phyloP scores from a whole-genome alignment of 1,140 invertebrate genomes.

The Caenorhabditis latens region DNA sequence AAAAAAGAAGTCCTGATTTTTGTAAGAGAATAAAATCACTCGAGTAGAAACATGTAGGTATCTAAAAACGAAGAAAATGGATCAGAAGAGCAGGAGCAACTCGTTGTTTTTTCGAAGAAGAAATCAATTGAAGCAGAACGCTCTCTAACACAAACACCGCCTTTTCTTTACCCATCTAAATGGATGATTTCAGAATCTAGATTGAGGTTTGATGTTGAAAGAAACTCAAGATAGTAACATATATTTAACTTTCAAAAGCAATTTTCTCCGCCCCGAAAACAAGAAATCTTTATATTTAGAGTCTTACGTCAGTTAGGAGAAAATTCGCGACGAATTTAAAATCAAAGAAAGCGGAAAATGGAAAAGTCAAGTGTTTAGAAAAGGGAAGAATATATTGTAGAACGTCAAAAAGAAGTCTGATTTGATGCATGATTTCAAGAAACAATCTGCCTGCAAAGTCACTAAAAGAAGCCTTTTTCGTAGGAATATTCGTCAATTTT shows the following conservation, averaged over 20 bases:
- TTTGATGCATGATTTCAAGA: conserved; percentile 13
- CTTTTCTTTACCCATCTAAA: no score
- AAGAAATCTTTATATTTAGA: no score
- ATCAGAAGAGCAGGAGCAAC: not conserved
- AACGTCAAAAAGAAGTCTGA: conserved; percentile 18
- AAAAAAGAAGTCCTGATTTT: no score
- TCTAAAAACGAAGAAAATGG: not conserved
- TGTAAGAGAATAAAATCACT: no score
- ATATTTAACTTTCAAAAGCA: not conserved
- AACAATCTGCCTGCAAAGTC: not conserved
- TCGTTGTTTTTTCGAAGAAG: not conserved
- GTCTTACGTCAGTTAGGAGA: no score
- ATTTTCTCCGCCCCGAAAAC: no score
- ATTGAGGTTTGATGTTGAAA: conserved; percentile 23
- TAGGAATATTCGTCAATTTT: not conserved
- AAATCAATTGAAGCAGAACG: not conserved
- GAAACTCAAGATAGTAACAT: not conserved
- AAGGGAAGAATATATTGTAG: not conserved
- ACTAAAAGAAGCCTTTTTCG: conserved; percentile 2
- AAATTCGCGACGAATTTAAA: no score
- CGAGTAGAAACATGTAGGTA: no score
- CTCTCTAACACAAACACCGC: not conserved
- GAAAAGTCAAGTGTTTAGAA: not conserved
- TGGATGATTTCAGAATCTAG: not conserved
- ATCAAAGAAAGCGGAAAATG: not conserved